Percentiles rank a stretch among this genome's conserved stretches.
phyloP scores from a whole-genome alignment of 2,113 vertebrate species.

The Rhodinocichla rosea region DNA sequence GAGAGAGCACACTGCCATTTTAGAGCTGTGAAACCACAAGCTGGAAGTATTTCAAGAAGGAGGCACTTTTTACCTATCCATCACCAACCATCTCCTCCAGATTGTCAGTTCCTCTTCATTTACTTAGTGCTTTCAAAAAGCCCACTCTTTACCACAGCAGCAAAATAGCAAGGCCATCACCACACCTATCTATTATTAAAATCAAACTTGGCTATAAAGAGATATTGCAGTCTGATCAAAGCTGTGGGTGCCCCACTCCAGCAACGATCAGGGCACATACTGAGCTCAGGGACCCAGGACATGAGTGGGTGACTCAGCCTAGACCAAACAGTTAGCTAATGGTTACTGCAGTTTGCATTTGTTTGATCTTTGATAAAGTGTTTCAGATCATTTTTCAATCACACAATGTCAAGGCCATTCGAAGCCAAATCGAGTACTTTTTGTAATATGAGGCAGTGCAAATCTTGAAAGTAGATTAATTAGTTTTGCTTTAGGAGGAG shows the following conservation, averaged over 20 bases:
- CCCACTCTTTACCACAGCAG: neutral
- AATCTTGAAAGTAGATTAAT: neutral
- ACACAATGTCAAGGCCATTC: neutral
- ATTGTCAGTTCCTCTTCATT: neutral
- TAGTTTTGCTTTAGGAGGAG: neutral
- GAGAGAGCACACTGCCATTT: neutral
- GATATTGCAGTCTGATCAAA: neutral
- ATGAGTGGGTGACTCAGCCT: neutral
- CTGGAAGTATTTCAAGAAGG: neutral
- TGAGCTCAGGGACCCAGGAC: neutral
- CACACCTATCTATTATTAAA: neutral
- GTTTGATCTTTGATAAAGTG: constrained; percentile 15
- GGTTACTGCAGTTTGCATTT: neutral
- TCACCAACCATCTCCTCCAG: neutral
- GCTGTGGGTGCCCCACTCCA: neutral
- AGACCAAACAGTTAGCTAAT: neutral
- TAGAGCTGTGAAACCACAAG: neutral
- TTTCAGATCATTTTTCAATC: constrained; percentile 23
- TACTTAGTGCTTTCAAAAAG: neutral
- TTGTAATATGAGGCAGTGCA: neutral
- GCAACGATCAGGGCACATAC: neutral
- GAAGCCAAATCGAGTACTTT: neutral
- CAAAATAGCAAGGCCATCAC: neutral
- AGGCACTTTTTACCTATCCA: neutral
- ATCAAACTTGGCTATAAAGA: neutral